Conservation (phyloP, 2,113 vertebrate species). For the Cyprinus carpio region DNA sequence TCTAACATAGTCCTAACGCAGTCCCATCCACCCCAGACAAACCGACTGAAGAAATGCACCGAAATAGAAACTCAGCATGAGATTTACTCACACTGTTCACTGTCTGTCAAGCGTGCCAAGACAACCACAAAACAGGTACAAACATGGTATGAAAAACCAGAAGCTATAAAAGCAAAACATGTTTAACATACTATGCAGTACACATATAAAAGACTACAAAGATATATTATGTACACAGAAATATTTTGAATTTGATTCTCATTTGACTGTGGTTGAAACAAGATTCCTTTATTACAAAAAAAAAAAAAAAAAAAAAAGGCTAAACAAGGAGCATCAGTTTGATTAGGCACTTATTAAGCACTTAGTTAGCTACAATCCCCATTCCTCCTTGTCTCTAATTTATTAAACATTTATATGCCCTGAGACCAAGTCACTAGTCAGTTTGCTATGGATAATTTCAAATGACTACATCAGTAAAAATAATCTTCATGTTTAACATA, state of each 20-base stretch:
- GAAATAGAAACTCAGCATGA: conserved; percentile 56
- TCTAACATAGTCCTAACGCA: conserved; percentile 39
- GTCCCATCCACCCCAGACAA: conserved; percentile 48
- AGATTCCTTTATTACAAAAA: neutral
- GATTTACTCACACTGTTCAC: conserved; percentile 46
- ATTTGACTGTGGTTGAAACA: neutral
- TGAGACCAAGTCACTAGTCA: neutral
- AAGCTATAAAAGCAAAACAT: neutral
- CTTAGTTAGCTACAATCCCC: conserved; percentile 12
- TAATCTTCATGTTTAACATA: neutral
- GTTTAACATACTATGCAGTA: neutral
- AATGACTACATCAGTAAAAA: conserved; percentile 1
- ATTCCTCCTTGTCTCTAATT: conserved; percentile 16
- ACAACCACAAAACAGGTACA: conserved; percentile 20
- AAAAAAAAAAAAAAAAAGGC: neutral
- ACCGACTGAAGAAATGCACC: conserved; percentile 38
- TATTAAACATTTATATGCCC: conserved; percentile 30
- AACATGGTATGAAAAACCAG: conserved; percentile 7
- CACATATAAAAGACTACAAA: neutral
- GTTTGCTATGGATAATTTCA: conserved; percentile 30
- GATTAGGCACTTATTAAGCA: conserved; percentile 44
- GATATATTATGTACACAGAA: neutral
- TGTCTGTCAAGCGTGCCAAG: conserved; percentile 47
- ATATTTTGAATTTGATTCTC: conserved; percentile 7
- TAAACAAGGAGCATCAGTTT: conserved; percentile 22